Evolutionary conservation across 30 jellyfish, hydroid and myxozoan species (phyloP), one percentile per base, ranked within the genome.

Genomic region (Chironex yamaguchii): DNA sequence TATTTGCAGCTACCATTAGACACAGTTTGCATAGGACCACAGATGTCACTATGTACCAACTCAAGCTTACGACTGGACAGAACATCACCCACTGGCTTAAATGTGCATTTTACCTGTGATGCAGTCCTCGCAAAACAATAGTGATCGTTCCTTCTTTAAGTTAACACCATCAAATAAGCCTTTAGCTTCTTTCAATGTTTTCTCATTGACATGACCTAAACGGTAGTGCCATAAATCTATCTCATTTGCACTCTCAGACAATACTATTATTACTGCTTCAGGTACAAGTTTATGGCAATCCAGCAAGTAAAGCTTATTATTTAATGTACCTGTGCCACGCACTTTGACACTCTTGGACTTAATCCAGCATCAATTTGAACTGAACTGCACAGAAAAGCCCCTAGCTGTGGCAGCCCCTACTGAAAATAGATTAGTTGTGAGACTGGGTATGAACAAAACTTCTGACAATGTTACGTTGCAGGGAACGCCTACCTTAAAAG

Each of bases 11-110:
- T 84, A 0, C 91, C 50, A 0, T 28, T 81, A 29, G 96, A 53
- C 87, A 52, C 54, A 28, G 81, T 49, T 2, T 65, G 66, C 3
- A 79, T 29, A 71, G 66, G 70, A 12, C 95, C 95, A 62, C 97
- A 88, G 3, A 88, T 82, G 48, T 80, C 95, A 81, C 91, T 66
- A 54, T 79, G 90, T 0, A 88, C 74, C 31, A 80, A 12, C 4
- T 78, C 87, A 0, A 70, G 87, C 14, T 34, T 30, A 11, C 53
- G 80, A 24, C 26, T 48, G 0, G 92, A 50, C 62, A 93, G 52
- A 1, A 27, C 51, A 30, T 66, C 96, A 27, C 96, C 96, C 32
- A 64, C 0, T 1, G 50, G 52, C 34, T 92, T 92, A 53, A 66
- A 88, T 26, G 66, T 42, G 58, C 58, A 42, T 6, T 42, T 42